Evolutionary conservation across 2,113 vertebrate species (phyloP).

Genomic region (Thamnaconus septentrionalis): DNA sequence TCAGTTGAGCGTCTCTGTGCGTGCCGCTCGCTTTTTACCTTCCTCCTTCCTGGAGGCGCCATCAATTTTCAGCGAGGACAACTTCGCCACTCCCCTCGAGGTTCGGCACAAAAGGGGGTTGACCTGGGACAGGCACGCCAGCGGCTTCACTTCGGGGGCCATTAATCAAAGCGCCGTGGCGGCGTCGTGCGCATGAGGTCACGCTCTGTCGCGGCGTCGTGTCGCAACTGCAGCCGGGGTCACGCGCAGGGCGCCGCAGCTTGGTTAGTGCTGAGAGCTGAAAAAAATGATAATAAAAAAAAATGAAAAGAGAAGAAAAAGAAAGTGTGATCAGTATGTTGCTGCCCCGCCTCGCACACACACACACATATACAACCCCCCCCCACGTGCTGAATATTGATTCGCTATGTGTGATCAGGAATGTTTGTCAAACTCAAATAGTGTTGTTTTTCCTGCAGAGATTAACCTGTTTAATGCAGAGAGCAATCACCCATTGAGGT

Average conservation of each 20-base stretch:
- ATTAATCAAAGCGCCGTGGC: conserved; percentile 70
- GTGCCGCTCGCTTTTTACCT: conserved; percentile 40
- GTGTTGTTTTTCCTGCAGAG: conserved; percentile 58
- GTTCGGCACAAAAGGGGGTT: conserved; percentile 73
- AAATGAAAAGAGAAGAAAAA: not conserved
- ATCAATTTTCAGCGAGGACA: conserved; percentile 69
- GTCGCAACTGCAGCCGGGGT: conserved; percentile 57
- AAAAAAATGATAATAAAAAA: conserved; percentile 38
- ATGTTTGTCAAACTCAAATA: conserved; percentile 71
- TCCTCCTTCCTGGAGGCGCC: conserved; percentile 57
- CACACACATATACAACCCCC: too few species aligned
- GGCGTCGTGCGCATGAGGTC: conserved; percentile 60
- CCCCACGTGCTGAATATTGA: conserved; percentile 37
- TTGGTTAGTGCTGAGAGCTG: not conserved
- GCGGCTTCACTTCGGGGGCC: conserved; percentile 64
- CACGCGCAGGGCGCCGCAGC: conserved; percentile 57
- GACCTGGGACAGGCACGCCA: conserved; percentile 65
- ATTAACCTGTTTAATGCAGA: conserved; percentile 65
- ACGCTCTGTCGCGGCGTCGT: conserved; percentile 45
- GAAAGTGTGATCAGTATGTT: conserved; percentile 18
- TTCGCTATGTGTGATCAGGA: conserved; percentile 59
- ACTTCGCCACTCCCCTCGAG: conserved; percentile 71
- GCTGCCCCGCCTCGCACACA: conserved; percentile 1
- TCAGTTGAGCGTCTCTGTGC: conserved; percentile 44
- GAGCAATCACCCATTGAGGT: conserved; percentile 53